These are phyloP conservation scores for Polypterus senegalus DNA, from an alignment of 2,113 vertebrate species.

Conservation along the genomic window DNA sequence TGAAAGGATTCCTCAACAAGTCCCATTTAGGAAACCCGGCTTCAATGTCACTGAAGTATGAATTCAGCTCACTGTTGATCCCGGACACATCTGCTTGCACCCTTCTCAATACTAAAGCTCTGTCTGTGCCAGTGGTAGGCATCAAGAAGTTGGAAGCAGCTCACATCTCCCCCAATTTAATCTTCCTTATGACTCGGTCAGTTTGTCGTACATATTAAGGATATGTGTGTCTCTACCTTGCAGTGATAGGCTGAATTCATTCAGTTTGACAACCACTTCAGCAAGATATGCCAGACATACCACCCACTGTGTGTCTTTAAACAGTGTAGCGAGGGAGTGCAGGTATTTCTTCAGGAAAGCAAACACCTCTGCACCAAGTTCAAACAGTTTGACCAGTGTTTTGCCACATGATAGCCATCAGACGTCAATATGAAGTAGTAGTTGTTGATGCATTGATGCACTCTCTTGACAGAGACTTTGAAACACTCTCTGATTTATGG, in stretches of 20 bases:
- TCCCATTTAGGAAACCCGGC: slow-evolving; percentile 21
- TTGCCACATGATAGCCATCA: slow-evolving; percentile 19
- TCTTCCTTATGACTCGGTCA: slow-evolving; percentile 12
- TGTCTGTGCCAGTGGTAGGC: slow-evolving; percentile 6
- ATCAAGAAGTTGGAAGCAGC: slow-evolving; percentile 11
- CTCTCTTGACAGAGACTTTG: no score
- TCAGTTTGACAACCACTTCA: slow-evolving; percentile 16
- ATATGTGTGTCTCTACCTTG: slow-evolving; percentile 1
- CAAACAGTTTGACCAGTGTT: slow-evolving; percentile 11
- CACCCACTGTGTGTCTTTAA: slow-evolving; percentile 11
- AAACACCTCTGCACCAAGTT: slow-evolving; percentile 15
- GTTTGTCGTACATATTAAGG: slow-evolving; percentile 9
- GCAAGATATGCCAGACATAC: slow-evolving; percentile 12
- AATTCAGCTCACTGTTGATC: slow-evolving; percentile 16
- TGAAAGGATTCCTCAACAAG: slow-evolving; percentile 15
- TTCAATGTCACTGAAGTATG: slow-evolving; percentile 23
- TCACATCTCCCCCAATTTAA: slow-evolving; percentile 12
- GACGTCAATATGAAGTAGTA: slow-evolving; percentile 16
- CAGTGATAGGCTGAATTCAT: slow-evolving; percentile 1
- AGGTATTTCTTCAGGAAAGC: slow-evolving; percentile 8
- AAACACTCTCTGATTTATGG: slow-evolving; percentile 5
- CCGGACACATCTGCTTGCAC: slow-evolving; percentile 6
- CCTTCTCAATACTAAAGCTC: slow-evolving; percentile 15
- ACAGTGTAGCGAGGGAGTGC: slow-evolving; percentile 8
- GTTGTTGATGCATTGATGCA: slow-evolving; percentile 7